Evolutionary conservation across 2,797 vertebrate genomes (phyloP).

Genomic region (Orientallactaga sibirica): DNA sequence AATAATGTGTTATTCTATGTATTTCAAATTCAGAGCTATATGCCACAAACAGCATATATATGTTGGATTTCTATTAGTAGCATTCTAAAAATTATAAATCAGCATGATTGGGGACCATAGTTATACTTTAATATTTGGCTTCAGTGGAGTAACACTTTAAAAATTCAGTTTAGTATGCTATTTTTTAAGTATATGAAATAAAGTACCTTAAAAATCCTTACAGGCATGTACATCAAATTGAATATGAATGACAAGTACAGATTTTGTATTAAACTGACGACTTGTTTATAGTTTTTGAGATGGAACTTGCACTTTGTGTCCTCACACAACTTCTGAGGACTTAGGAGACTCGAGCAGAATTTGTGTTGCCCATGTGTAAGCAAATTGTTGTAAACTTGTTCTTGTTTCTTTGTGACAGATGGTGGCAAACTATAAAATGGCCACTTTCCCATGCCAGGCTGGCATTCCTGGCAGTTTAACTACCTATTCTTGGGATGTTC

Average conservation of each 20-base stretch:
- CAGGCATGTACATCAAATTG: constrained; percentile 54
- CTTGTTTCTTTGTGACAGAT: constrained; percentile 15
- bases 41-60: not conserved
- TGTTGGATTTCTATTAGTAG: constrained; percentile 4
- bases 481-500: not conserved
- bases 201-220: constrained; percentile 38
- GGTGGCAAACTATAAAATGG: not conserved
- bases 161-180: not conserved
- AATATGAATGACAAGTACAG: constrained; percentile 33
- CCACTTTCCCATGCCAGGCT: constrained; percentile 14
- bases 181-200: not conserved
- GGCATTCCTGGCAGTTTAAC: constrained; percentile 1
- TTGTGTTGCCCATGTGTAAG: constrained; percentile 33
- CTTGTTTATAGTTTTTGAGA: constrained; percentile 56
- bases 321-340: constrained; percentile 41
- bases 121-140: constrained; percentile 46
- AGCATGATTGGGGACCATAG: not conserved
- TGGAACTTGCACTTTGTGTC: not conserved
- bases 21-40: not conserved
- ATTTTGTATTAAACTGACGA: constrained; percentile 34
- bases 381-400: constrained; percentile 41
- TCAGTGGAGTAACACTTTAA: constrained; percentile 31
- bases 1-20: not conserved
- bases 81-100: constrained; percentile 35
- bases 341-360: constrained; percentile 38